Base-by-base conservation (phyloP, 1,140 invertebrate species). In the Meloidogyne exigua region DNA sequence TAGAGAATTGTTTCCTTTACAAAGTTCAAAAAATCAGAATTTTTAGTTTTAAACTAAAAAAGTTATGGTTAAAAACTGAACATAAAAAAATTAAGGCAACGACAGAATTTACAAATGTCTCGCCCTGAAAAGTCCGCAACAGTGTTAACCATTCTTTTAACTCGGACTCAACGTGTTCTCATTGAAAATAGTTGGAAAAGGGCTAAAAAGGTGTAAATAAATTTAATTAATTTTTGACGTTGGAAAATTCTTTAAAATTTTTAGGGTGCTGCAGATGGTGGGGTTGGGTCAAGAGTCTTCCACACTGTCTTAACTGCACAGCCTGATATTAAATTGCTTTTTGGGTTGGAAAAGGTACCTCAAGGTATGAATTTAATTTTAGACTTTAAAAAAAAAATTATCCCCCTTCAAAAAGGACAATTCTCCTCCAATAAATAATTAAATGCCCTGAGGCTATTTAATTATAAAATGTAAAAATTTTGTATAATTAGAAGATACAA, bases 171-270 rank as follows among this genome's bases (percentile, higher is more conserved):
- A 68, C 70, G 70, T 32, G 72, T 76, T 44, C 42, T 82, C 7
- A 75, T 82, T 26, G 81, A 82, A 66, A 78, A 74, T 25, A 81
- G 78, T 63, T 82, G 81, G 81, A 84, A 84, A 57, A 42, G 82
- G 25, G 70, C 71, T 70, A 62, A 67, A 65, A 82, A 82, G 49
- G 81, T 82, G 25, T 64, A 32, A 18, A 15, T 36, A 42, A 36
- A 70, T 49, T 76, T 76, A 44, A 26, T 26, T 13, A 21, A 57
- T 69, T 32, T 32, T 32, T 32, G n/a, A n/a, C n/a, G n/a, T 32
- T 32, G 69, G 1, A 9, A 71, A 71, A n/a, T n/a, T n/a, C 2
- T 18, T 5, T 42, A 15, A 3, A 23, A 49, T 25, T 77, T 79
- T 42, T 28, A 57, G 71, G 71, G 39, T 67, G 80, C 71, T 18